These are phyloP conservation scores for Saguinus midas DNA, from an alignment of 2,113 vertebrate genomes.

Conservation along the genomic window DNA sequence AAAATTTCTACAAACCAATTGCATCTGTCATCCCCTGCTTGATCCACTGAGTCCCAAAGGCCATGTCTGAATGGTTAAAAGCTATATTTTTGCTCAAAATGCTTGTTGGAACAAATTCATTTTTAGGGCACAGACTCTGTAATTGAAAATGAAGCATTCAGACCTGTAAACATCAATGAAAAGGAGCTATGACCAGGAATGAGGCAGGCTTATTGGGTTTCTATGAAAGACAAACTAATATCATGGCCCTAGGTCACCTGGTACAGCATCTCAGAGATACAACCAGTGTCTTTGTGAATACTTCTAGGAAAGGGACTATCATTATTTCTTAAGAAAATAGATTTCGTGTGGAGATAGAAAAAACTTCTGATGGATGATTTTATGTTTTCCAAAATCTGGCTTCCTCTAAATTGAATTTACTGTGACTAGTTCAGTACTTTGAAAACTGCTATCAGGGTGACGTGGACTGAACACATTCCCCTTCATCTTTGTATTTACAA, in stretches of 20 bases:
- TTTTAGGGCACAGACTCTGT: slow-evolving; percentile 55
- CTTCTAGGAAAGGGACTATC: not conserved
- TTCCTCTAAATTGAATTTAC: not conserved
- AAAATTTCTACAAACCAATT: slow-evolving; percentile 70
- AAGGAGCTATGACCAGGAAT: not conserved
- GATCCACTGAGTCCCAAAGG: slow-evolving; percentile 63
- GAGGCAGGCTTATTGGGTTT: not conserved
- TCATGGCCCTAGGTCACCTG: not conserved
- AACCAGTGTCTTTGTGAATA: not conserved
- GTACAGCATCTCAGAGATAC: not conserved
- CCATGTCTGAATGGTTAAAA: slow-evolving; percentile 65
- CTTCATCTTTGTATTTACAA: not conserved
- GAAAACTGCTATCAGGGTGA: not conserved
- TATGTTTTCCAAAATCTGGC: not conserved
- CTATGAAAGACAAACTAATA: not conserved
- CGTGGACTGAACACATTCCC: not conserved
- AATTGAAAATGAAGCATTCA: slow-evolving; percentile 53
- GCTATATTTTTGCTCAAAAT: slow-evolving; percentile 43
- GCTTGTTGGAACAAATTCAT: slow-evolving; percentile 68
- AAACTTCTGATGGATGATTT: not conserved
- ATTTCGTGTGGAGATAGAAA: not conserved
- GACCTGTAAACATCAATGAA: slow-evolving; percentile 1
- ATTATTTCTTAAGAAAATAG: not conserved
- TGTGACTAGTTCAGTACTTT: not conserved
- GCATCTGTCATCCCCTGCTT: slow-evolving; percentile 73